Conservation (phyloP, 92 coral and sea anemone genomes). For the Ricordea florida region DNA sequence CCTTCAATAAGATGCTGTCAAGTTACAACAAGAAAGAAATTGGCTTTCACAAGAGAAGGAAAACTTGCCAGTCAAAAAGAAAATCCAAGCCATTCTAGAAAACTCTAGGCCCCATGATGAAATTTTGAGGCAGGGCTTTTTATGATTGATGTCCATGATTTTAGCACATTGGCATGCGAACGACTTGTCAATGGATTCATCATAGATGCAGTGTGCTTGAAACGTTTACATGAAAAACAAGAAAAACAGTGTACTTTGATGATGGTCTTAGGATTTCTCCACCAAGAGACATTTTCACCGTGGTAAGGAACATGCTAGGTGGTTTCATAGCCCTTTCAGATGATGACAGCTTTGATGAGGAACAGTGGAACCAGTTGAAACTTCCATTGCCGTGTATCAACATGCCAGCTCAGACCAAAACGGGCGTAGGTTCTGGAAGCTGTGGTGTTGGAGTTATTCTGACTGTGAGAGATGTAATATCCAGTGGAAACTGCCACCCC, state of each 20-base stretch:
- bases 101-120: neutral
- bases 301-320: neutral
- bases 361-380: neutral
- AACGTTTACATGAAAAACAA: neutral
- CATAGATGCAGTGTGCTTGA: neutral
- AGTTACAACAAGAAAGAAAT: too few relatives aligned
- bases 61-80: neutral
- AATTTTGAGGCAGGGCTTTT: neutral
- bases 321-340: neutral
- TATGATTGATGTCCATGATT: neutral
- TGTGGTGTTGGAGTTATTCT: slow-evolving; percentile 26
- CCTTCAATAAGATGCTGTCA: neutral
- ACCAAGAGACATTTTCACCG: neutral
- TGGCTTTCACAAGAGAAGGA: neutral
- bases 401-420: neutral
- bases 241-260: slow-evolving; percentile 6
- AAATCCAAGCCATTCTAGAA: too few relatives aligned
- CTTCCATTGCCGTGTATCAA: slow-evolving; percentile 5
- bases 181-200: neutral
- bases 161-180: neutral
- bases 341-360: neutral
- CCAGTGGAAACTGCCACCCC: neutral
- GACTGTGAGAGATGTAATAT: neutral
- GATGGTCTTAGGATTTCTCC: slow-evolving; percentile 1
- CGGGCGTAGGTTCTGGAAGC: slow-evolving; percentile 10